These are phyloP conservation scores for Pollachius pollachius DNA, from an alignment of 2,113 vertebrate species.

Conservation along the genomic window DNA sequence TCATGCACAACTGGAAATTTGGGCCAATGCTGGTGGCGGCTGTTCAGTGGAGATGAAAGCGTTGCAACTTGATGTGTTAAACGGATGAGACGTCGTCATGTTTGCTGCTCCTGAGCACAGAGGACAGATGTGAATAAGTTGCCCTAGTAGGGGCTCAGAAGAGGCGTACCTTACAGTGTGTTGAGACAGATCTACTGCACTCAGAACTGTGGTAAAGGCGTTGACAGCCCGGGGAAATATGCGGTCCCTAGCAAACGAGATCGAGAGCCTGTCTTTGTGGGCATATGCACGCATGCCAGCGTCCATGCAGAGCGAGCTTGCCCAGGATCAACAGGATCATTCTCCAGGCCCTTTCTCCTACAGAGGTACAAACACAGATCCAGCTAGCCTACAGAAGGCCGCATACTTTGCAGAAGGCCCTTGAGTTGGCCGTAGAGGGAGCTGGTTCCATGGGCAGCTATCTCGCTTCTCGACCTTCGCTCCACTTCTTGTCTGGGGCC, in stretches of 20 bases:
- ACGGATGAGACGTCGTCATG: too few species aligned
- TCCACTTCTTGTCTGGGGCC: too few species aligned
- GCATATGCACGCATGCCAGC: conserved; percentile 15
- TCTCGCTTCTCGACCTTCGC: too few species aligned
- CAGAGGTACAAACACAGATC: neutral
- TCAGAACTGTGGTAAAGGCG: neutral
- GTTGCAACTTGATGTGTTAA: neutral
- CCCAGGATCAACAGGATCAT: conserved; percentile 1
- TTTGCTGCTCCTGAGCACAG: too few species aligned
- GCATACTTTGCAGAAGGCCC: neutral
- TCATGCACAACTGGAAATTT: conserved; percentile 8
- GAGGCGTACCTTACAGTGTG: neutral
- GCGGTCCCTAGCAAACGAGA: conserved; percentile 6
- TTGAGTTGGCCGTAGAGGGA: conserved; percentile 7
- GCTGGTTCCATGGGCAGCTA: neutral
- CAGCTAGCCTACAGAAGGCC: conserved; percentile 10
- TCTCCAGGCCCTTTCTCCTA: conserved; percentile 2
- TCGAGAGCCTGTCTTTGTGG: conserved; percentile 1
- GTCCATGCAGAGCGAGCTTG: conserved; percentile 3
- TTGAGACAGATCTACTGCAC: neutral
- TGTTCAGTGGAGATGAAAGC: neutral
- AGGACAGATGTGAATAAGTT: neutral
- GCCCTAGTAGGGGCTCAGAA: neutral
- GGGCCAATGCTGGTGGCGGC: neutral
- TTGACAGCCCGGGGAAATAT: neutral